Evolutionary conservation across 2,888 invertebrate species (phyloP).

Genomic region (Cosmorhoe ocellata): DNA sequence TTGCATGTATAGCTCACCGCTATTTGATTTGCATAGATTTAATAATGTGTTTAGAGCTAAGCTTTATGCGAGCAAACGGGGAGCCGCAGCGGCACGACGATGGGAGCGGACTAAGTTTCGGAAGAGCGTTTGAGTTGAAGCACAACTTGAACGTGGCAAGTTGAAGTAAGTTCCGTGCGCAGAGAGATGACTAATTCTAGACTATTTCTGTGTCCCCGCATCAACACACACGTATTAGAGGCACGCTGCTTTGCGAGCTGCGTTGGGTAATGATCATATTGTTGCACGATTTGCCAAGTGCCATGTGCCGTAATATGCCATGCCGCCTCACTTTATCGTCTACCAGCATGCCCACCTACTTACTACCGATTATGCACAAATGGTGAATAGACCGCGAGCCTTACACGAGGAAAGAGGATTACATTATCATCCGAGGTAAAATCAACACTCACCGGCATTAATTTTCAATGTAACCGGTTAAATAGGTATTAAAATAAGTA

Average conservation of each 20-base stretch:
- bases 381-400: background rate
- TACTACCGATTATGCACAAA: conserved; percentile 8
- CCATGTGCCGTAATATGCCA: conserved; percentile 13
- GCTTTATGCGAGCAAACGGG: too few species aligned
- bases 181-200: conserved; percentile 54
- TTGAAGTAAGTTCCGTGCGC: conserved; percentile 14
- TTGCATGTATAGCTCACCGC: too few species aligned
- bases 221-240: conserved; percentile 14
- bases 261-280: conserved; percentile 26
- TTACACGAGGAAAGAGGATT: too few species aligned
- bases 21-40: too few species aligned
- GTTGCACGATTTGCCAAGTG: conserved; percentile 9
- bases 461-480: too few species aligned
- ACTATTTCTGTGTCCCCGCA: conserved; percentile 55
- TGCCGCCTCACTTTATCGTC: too few species aligned
- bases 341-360: conserved; percentile 13
- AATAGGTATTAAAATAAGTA: too few species aligned
- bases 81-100: too few species aligned
- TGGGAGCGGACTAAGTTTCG: too few species aligned
- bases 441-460: too few species aligned
- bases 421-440: too few species aligned
- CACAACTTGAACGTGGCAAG: conserved; percentile 17
- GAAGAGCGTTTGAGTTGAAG: background rate
- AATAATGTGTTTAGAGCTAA: too few species aligned
- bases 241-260: conserved; percentile 29